Base-by-base conservation (phyloP, 53 echinoderm and acorn worm genomes). In the Echinometra lucunter region DNA sequence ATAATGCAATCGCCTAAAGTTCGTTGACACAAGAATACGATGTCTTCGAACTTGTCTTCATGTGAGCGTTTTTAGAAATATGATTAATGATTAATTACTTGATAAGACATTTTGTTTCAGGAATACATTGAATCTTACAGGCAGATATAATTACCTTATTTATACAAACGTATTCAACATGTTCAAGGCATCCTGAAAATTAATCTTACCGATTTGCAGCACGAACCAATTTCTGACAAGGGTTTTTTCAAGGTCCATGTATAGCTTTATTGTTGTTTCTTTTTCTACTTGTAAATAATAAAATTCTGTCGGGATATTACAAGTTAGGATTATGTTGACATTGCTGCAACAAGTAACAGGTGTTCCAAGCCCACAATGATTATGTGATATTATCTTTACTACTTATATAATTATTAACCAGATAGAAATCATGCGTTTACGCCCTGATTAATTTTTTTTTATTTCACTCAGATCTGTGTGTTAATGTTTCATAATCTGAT, bases 341-440 rank as follows among this genome's bases (percentile, higher is more conserved):
- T 32, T 32, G 12, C 30, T 69, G 15, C 6, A 8, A 42, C 34
- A 74, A 37, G 34, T 25, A 37, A 34, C 78, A 78, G 19, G 78
- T 78, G 78, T 42, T 78, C 42, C 38, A 6, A 38, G 19, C 42
- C 42, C 38, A 40, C 21, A 18, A 42, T 40, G 4, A 5, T 63
- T 15, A 19, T 63, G 9, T 40, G 3, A 25, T 10, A 12, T 78
- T 6, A 78, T 40, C 78, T 78, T 2, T 7, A 21, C 78, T 38
- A 40, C 38, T 42, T 9, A 6, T 19, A 42, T 81, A 81, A 81
- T 81, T 21, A 81, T 81, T 81, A 81, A 81, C 81, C 81, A 81
- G 81, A 81, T 1, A 81, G 44, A 81, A 81, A 42, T 40, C 81
- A 44, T 81, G 3, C 4, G 7, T 81, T 81, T 81, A 32, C n/a